Conservation (phyloP, 2,797 vertebrate genomes). For the Pantherophis vulpinus region DNA sequence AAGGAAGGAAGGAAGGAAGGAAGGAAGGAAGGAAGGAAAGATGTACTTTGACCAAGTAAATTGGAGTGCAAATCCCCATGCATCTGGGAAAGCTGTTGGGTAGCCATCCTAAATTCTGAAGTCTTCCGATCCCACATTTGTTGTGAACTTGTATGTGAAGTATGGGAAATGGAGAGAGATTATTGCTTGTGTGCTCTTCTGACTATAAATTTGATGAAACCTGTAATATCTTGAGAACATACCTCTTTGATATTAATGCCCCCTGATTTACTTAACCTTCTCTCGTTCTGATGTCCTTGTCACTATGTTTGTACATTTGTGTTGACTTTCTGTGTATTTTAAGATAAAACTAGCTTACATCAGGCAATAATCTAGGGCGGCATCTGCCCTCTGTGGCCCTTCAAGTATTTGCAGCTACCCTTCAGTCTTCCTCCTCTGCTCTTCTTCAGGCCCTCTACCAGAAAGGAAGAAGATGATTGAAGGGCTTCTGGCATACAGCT, state of each 20-base stretch:
- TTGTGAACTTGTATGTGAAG: not conserved
- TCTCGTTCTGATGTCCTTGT: not conserved
- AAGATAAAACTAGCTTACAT: not conserved
- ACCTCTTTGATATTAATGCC: not conserved
- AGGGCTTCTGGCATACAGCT: not conserved
- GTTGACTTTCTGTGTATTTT: not conserved
- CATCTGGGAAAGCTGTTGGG: not conserved
- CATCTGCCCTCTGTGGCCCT: not conserved
- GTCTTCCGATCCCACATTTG: not conserved
- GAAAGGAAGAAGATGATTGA: not conserved
- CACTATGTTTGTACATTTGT: not conserved
- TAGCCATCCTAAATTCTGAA: not conserved
- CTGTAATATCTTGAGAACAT: not conserved
- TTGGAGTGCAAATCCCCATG: not conserved
- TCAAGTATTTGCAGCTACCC: not conserved
- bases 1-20: not conserved
- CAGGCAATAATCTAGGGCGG: not conserved
- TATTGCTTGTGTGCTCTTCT: not conserved
- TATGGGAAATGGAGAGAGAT: not conserved
- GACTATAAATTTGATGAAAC: not conserved
- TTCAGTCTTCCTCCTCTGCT: not conserved
- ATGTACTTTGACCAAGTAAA: not conserved
- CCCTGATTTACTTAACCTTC: not conserved
- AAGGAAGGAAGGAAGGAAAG: not conserved
- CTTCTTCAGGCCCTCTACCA: not conserved